These are phyloP conservation scores for Orbicella faveolata DNA, from an alignment of 64 coral and sea anemone species.

Conservation along the genomic window DNA sequence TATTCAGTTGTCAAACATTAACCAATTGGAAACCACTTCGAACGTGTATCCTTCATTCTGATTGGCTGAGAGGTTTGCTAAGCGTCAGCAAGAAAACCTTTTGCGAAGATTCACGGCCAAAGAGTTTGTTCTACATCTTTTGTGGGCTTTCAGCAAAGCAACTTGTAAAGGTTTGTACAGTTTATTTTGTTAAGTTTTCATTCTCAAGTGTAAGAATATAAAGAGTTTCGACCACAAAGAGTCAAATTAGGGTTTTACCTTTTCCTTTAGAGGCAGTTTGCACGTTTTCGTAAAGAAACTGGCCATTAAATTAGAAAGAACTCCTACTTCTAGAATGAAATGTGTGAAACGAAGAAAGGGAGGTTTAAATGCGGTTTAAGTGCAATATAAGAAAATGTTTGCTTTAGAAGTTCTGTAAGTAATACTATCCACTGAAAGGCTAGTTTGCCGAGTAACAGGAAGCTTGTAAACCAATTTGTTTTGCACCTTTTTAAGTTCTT, in stretches of 20 bases:
- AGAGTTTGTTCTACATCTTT: constrained; percentile 16
- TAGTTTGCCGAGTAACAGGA: background rate
- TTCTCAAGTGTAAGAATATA: background rate
- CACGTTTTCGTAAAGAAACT: background rate
- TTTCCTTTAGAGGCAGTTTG: background rate
- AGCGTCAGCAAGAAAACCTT: constrained; percentile 44
- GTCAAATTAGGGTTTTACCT: background rate
- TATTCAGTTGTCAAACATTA: constrained; percentile 20
- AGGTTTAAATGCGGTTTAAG: background rate
- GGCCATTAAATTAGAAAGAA: background rate
- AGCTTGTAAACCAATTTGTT: background rate
- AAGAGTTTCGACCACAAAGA: background rate
- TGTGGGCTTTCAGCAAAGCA: background rate
- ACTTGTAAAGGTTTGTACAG: constrained; percentile 2
- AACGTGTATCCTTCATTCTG: constrained; percentile 9
- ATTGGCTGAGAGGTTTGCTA: constrained; percentile 13
- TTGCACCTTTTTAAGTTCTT: background rate
- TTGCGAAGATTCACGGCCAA: background rate
- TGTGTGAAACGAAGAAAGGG: constrained; percentile 18
- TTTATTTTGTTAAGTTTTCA: background rate
- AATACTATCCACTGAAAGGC: background rate
- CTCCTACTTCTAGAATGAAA: constrained; percentile 47
- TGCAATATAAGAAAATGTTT: background rate
- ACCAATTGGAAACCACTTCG: constrained; percentile 50
- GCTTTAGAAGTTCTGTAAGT: background rate